phyloP scores from a whole-genome alignment of 2,888 invertebrate genomes.

The Apoderus coryli region DNA sequence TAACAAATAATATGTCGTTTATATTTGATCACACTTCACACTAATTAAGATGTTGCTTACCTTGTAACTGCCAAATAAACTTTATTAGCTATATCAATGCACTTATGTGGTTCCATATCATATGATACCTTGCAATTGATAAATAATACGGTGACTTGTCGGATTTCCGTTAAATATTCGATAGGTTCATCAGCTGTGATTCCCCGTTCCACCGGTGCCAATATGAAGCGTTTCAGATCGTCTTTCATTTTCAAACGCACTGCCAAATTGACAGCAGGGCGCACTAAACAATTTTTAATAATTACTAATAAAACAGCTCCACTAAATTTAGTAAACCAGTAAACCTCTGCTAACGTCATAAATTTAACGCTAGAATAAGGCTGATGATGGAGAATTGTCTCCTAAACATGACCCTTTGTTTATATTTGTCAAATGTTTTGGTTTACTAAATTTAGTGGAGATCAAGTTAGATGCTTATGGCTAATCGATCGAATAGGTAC shows the following conservation, averaged over 20 bases:
- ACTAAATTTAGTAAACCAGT: no score
- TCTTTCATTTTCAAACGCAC: slow-evolving; percentile 31
- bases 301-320: no score
- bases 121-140: slow-evolving; percentile 25
- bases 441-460: no score
- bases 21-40: not conserved
- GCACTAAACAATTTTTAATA: no score
- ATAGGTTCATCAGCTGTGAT: slow-evolving; percentile 52
- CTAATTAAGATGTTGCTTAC: slow-evolving; percentile 23
- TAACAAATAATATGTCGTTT: slow-evolving; percentile 4
- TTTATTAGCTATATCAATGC: slow-evolving; percentile 37
- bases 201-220: slow-evolving; percentile 42
- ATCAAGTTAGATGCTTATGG: no score
- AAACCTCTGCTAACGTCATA: no score
- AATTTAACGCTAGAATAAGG: no score
- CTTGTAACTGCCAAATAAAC: slow-evolving; percentile 37
- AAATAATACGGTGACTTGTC: slow-evolving; percentile 54
- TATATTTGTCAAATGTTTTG: no score
- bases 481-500: no score
- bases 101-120: slow-evolving; percentile 25
- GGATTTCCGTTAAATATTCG: slow-evolving; percentile 58
- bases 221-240: slow-evolving; percentile 40
- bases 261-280: slow-evolving; percentile 35
- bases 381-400: no score
- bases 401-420: no score